Evolutionary conservation across 2,888 invertebrate species (phyloP).

Genomic region (Scelioninae gen. 2): DNA sequence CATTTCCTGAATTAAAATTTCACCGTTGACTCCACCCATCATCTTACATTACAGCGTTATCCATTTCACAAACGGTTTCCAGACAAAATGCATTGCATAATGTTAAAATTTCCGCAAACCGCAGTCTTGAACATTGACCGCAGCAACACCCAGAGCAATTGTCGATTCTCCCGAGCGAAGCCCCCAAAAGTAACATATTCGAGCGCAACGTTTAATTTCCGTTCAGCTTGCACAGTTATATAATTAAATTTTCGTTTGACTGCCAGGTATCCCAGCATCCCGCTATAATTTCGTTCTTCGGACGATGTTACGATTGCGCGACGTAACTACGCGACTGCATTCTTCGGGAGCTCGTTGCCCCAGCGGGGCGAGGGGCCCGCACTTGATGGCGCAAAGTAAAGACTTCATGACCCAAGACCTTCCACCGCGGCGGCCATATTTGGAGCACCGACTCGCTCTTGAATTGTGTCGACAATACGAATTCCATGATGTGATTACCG

Average conservation of each 20-base stretch:
- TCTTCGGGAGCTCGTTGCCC: constrained; percentile 54
- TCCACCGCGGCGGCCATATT: constrained; percentile 51
- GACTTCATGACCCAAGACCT: constrained; percentile 60
- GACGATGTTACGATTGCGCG: constrained; percentile 54
- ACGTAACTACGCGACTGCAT: constrained; percentile 58
- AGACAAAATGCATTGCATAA: too few relatives aligned
- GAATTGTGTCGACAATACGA: constrained; percentile 57
- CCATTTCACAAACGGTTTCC: too few relatives aligned
- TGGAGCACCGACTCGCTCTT: constrained; percentile 42
- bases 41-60: too few relatives aligned
- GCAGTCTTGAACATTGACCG: background rate
- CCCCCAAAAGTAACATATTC: constrained; percentile 7
- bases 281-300: constrained; percentile 43
- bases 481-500: constrained; percentile 57
- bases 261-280: constrained; percentile 22
- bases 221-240: constrained; percentile 27
- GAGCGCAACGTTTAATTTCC: constrained; percentile 10
- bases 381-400: constrained; percentile 56
- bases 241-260: constrained; percentile 46
- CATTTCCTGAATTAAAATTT: too few relatives aligned
- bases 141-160: background rate
- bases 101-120: too few relatives aligned
- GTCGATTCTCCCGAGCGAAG: background rate
- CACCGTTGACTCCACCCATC: too few relatives aligned
- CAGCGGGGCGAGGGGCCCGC: constrained; percentile 32